Evolutionary conservation across 2,113 vertebrate genomes (phyloP).

Genomic region (Vulpes lagopus): DNA sequence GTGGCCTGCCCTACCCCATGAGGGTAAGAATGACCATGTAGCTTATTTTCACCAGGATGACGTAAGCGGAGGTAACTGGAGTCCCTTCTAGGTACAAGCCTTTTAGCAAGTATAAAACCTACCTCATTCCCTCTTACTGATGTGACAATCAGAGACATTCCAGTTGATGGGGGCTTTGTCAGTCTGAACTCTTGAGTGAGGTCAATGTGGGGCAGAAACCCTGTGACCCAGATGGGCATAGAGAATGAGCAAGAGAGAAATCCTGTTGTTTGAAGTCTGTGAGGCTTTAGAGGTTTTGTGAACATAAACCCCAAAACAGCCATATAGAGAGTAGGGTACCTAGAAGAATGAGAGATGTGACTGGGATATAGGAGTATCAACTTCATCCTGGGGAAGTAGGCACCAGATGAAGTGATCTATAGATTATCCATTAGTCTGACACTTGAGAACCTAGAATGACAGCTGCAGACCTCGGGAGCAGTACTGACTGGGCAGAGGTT

Average conservation of each 20-base stretch:
- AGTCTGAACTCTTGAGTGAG: background rate
- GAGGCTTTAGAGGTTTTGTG: background rate
- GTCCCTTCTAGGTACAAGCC: background rate
- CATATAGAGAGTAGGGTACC: background rate
- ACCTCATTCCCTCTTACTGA: background rate
- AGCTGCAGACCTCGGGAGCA: background rate
- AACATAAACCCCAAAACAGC: background rate
- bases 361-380: background rate
- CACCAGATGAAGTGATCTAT: background rate
- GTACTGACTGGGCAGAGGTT: too few relatives aligned
- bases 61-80: background rate
- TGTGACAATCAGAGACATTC: background rate
- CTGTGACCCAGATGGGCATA: background rate
- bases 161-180: too few relatives aligned
- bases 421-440: background rate
- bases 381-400: background rate
- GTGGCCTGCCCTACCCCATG: fast-evolving
- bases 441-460: background rate
- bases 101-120: too few relatives aligned
- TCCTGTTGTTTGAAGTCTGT: background rate
- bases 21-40: background rate
- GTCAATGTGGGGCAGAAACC: background rate
- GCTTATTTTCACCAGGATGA: background rate
- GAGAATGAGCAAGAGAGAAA: background rate
- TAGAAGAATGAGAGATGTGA: background rate